These are phyloP conservation scores for Drosophila longiperda DNA, from an alignment of 2,888 invertebrate genomes.

Conservation along the genomic window DNA sequence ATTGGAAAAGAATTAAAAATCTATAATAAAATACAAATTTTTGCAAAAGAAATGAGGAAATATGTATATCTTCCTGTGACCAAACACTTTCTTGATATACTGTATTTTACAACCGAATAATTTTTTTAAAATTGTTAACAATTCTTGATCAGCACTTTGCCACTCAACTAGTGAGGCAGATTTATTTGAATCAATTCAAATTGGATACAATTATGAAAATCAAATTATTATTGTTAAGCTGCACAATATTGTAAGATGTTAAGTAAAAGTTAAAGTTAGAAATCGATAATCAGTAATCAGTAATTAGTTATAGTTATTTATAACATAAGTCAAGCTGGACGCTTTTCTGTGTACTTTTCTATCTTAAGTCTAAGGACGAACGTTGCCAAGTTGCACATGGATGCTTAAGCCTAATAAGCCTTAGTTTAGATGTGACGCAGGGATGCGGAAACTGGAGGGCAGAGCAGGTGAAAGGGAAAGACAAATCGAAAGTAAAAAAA, in stretches of 20 bases:
- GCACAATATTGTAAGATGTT: neutral
- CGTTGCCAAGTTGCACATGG: slow-evolving; percentile 45
- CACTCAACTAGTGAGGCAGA: neutral
- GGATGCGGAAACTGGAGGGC: slow-evolving; percentile 27
- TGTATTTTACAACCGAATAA: neutral
- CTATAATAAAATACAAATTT: neutral
- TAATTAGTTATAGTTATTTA: slow-evolving; percentile 1
- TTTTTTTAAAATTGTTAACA: neutral
- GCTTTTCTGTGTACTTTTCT: slow-evolving; percentile 27
- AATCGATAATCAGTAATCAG: slow-evolving; percentile 12
- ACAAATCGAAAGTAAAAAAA: neutral
- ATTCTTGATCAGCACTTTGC: neutral
- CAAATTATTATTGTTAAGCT: neutral
- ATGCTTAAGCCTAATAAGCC: slow-evolving; percentile 32
- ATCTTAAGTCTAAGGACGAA: slow-evolving; percentile 34
- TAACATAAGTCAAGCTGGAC: slow-evolving; percentile 39
- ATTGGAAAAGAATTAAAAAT: neutral
- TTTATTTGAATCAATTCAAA: neutral
- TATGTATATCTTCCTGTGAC: neutral
- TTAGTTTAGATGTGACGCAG: slow-evolving; percentile 16
- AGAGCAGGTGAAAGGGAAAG: slow-evolving; percentile 9
- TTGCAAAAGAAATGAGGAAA: neutral
- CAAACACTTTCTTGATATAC: neutral
- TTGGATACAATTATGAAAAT: neutral
- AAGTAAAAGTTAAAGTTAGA: neutral